Conservation (phyloP, 2,888 invertebrate genomes). For the Cheiracanthium punctorium region DNA sequence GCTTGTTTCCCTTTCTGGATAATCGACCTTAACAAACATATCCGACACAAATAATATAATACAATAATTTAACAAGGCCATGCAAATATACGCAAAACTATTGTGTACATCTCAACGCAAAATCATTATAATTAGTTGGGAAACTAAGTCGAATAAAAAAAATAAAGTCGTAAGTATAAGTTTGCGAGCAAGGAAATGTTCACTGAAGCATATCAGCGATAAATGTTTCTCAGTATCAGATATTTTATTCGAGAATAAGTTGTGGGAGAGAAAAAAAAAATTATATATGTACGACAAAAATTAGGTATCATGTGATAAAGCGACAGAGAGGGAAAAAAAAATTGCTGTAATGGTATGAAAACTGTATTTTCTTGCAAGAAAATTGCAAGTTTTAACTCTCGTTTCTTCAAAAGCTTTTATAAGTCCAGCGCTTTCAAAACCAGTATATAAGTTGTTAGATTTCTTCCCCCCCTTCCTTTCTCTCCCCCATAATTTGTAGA, state of each 20-base stretch:
- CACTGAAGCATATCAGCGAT: neutral
- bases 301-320: neutral
- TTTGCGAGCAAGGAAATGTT: neutral
- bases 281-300: neutral
- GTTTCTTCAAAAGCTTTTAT: neutral
- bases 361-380: neutral
- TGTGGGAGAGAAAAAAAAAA: neutral
- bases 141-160: too few species aligned
- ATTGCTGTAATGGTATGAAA: neutral
- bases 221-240: neutral
- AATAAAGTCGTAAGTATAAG: too few species aligned
- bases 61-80: neutral
- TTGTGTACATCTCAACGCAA: neutral
- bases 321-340: neutral
- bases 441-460: neutral
- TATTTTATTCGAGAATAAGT: neutral
- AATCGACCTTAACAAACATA: too few species aligned
- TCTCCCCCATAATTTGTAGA: neutral
- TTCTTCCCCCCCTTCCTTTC: neutral
- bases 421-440: neutral
- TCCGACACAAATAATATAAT: too few species aligned
- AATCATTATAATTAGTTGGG: neutral
- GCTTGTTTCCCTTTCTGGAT: too few species aligned
- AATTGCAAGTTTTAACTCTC: slow-evolving; percentile 8
- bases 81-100: neutral